Conservation (phyloP, 1,140 invertebrate species). For the Tetragnatha versicolor region DNA sequence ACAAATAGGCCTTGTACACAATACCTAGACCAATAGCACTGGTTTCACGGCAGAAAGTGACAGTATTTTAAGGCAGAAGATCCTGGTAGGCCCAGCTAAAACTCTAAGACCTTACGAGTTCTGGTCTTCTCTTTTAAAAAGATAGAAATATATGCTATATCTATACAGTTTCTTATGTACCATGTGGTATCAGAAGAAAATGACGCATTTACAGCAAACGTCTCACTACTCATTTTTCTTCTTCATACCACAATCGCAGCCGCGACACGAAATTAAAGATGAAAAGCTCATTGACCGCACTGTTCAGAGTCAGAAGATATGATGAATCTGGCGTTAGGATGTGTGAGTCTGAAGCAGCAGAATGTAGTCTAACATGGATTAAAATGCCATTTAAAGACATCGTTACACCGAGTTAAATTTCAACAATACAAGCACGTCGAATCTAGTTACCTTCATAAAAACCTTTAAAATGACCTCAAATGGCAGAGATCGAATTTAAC, state of each 20-base stretch:
- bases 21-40: not conserved
- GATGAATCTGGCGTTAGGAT: too few species aligned
- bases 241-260: too few species aligned
- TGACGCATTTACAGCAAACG: not conserved
- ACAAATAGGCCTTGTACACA: conserved; percentile 18
- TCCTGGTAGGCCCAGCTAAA: conserved; percentile 17
- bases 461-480: too few species aligned
- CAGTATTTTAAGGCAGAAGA: conserved; percentile 35
- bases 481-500: too few species aligned
- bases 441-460: too few species aligned
- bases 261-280: conserved; percentile 4
- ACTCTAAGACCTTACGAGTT: conserved; percentile 8
- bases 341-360: too few species aligned
- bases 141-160: conserved; percentile 47
- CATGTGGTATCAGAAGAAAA: not conserved
- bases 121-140: conserved; percentile 43
- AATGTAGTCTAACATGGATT: too few species aligned
- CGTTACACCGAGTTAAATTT: too few species aligned
- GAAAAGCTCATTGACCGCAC: conserved; percentile 24
- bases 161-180: conserved; percentile 27
- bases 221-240: too few species aligned
- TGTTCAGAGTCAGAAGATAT: not conserved
- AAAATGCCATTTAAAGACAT: too few species aligned
- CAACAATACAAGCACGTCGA: too few species aligned
- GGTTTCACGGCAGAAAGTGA: conserved; percentile 4